These are phyloP conservation scores for Cichlasoma orientale DNA, from an alignment of 2,797 vertebrate genomes.

Conservation along the genomic window DNA sequence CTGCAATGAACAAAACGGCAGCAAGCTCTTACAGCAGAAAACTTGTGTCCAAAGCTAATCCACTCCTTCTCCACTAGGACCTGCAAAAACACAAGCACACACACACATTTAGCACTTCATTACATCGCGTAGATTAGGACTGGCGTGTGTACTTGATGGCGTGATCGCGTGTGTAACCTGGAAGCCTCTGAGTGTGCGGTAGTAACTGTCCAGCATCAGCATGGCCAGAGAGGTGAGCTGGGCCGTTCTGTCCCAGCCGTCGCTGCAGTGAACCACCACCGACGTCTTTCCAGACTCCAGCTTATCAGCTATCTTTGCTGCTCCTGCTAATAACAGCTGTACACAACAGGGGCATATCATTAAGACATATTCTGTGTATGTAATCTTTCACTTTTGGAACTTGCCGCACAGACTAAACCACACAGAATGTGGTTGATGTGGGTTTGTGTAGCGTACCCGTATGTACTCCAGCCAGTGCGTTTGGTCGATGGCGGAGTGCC, in stretches of 20 bases:
- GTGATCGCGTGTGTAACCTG: slow-evolving; percentile 57
- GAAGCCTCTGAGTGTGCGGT: slow-evolving; percentile 91
- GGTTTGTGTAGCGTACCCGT: slow-evolving; percentile 23
- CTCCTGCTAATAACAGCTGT: slow-evolving; percentile 89
- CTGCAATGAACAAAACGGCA: background rate
- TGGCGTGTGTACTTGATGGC: fast-evolving
- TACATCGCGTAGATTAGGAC: fast-evolving
- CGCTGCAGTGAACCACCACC: slow-evolving; percentile 93
- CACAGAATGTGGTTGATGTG: fast-evolving
- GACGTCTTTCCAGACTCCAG: slow-evolving; percentile 93
- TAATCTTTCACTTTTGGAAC: background rate
- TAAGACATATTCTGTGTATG: background rate
- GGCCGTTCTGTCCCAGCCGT: slow-evolving; percentile 93
- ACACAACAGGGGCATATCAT: background rate
- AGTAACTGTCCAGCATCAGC: slow-evolving; percentile 94
- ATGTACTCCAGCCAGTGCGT: slow-evolving; percentile 97
- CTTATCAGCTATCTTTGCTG: slow-evolving; percentile 91
- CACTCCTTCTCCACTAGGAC: slow-evolving; percentile 95
- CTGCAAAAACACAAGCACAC: slow-evolving; percentile 39
- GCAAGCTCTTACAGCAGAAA: slow-evolving; percentile 84
- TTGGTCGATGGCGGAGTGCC: slow-evolving; percentile 90
- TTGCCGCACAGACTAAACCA: background rate
- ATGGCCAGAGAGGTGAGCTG: slow-evolving; percentile 94
- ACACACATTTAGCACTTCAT: background rate
- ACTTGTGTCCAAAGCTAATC: slow-evolving; percentile 94